phyloP scores from a whole-genome alignment of 2,113 vertebrate genomes.

The Grammomys dolichurus region DNA sequence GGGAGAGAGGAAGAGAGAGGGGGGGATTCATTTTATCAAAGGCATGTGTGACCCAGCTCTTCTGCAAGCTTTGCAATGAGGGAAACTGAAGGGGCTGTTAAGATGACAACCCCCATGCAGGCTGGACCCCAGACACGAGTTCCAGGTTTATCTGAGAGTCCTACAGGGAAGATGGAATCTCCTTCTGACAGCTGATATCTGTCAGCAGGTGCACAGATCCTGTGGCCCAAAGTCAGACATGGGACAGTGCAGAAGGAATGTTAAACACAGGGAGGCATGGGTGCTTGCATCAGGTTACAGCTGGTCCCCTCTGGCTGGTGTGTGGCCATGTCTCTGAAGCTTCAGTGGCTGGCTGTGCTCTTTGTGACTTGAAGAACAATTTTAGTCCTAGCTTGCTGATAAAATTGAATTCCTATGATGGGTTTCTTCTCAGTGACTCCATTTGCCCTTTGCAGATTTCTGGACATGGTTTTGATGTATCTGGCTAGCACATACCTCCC shows the following conservation, averaged over 20 bases:
- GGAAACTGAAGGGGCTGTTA: neutral
- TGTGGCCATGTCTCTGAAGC: neutral
- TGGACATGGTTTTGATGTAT: neutral
- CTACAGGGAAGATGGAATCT: slow-evolving; percentile 6
- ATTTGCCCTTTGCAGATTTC: neutral
- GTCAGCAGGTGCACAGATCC: slow-evolving; percentile 58
- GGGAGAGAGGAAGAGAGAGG: neutral
- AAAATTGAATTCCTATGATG: neutral
- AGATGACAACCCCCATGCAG: neutral
- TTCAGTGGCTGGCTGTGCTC: neutral
- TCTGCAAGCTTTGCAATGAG: neutral
- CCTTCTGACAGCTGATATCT: slow-evolving; percentile 27
- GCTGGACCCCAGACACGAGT: neutral
- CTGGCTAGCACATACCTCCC: neutral
- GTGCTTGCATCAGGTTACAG: neutral
- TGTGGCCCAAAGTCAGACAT: slow-evolving; percentile 59
- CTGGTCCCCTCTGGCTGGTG: neutral
- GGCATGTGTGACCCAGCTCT: neutral
- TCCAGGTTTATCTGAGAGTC: neutral
- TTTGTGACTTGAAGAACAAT: neutral
- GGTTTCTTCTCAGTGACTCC: neutral
- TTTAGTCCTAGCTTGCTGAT: neutral
- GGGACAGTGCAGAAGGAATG: slow-evolving; percentile 62
- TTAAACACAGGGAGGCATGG: neutral
- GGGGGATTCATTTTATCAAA: neutral